Evolutionary conservation across 2,888 invertebrate genomes (phyloP).

Genomic region (Leistus spinibarbis): DNA sequence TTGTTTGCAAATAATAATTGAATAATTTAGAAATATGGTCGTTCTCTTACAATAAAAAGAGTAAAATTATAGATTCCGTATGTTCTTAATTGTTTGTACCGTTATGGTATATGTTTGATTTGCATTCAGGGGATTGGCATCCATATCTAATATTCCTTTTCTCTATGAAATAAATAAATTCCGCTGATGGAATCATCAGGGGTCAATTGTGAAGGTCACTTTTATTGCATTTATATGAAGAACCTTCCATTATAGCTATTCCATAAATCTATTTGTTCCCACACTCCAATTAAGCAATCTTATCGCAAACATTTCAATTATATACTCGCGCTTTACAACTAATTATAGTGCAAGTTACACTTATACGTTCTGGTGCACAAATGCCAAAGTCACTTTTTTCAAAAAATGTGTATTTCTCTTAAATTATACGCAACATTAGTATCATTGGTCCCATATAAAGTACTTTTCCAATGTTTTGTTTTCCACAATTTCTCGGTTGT

Average conservation of each 20-base stretch:
- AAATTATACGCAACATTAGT: too few relatives aligned
- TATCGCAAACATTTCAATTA: neutral
- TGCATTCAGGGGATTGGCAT: neutral
- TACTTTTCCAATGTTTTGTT: too few relatives aligned
- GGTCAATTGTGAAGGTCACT: neutral
- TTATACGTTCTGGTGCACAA: too few relatives aligned
- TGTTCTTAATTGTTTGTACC: neutral
- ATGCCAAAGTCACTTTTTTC: too few relatives aligned
- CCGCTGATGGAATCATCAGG: neutral
- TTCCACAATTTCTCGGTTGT: too few relatives aligned
- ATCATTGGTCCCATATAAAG: too few relatives aligned
- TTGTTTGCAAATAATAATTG: neutral
- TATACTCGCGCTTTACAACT: too few relatives aligned
- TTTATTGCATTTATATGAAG: neutral
- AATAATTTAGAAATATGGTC: neutral
- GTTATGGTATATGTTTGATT: neutral
- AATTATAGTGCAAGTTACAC: too few relatives aligned
- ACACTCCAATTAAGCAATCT: neutral
- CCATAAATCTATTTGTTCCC: neutral
- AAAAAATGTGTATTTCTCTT: too few relatives aligned
- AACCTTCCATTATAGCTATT: neutral
- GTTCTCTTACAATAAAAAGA: neutral
- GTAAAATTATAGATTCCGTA: neutral
- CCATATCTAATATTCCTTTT: neutral
- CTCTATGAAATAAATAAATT: neutral